Base-by-base conservation (phyloP, 1,140 invertebrate species). In the Aphelinus atriplicis region DNA sequence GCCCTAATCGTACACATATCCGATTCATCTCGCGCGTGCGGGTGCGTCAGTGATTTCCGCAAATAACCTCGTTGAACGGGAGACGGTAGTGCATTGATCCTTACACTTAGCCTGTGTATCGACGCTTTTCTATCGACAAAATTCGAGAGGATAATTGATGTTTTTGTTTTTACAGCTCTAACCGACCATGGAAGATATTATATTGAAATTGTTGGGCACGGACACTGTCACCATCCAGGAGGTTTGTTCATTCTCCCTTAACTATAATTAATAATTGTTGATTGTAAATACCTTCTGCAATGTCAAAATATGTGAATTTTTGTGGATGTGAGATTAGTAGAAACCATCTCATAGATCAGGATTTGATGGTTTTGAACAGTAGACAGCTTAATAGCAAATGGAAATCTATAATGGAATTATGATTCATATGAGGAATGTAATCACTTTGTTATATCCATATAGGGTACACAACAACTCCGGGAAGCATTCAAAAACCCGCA, bases 401-500 rank as follows among this genome's bases (percentile, higher is more conserved):
- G 26, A 26, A 66, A 76, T 61, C 48, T 50, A 51, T 62, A 7
- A 50, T 58, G 6, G 57, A 26, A 62, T 62, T 58, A 47, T 42
- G 7, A 65, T 60, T 47, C 7, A 71, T 63, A 64, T 50, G 68
- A 64, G 58, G 56, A 75, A 60, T n/a, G 67, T 66, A 68, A 67
- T n/a, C 43, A 64, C 45, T 50, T 45, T 70, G 47, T 79, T 76
- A 66, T 48, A 57, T 77, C 66, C 65, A 75, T 78, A 80, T 83
- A 94, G 93, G 92, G 90, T 7, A 93, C 92, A 1, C 85, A 83
- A 76, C 90, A 93, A 79, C 84, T 94, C 5, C 87, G 87, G 62
- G 90, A 92, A 78, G 90, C 90, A 45, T 89, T 93, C 53, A 92
- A 92, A 79, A 90, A 90, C 65, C 91, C 91, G 9, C 90, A 91